These are phyloP conservation scores for Aplodontia rufa DNA, from an alignment of 2,113 vertebrate genomes.

Conservation along the genomic window DNA sequence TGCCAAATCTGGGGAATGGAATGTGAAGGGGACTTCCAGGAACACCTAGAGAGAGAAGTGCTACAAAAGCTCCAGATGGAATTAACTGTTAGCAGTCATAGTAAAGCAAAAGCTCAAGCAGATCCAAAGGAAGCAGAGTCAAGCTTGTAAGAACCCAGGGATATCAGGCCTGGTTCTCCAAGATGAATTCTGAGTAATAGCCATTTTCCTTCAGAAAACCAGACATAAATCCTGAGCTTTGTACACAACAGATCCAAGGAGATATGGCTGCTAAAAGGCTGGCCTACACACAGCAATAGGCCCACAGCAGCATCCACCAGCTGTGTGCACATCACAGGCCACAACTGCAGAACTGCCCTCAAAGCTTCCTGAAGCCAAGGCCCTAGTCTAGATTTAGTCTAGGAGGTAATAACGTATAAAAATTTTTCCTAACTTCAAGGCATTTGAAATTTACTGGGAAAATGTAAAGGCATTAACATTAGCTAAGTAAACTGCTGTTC, in stretches of 20 bases:
- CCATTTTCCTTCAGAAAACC: neutral
- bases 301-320: accelerated
- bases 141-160: neutral
- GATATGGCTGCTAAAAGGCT: accelerated
- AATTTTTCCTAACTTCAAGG: neutral
- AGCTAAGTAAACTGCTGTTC: neutral
- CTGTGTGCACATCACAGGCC: accelerated
- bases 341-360: neutral
- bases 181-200: neutral
- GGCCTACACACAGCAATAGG: accelerated
- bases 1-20: neutral
- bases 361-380: neutral
- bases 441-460: neutral
- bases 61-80: neutral
- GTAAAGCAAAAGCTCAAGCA: neutral
- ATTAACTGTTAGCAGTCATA: too few relatives aligned
- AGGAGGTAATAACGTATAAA: neutral
- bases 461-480: neutral
- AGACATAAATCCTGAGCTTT: neutral
- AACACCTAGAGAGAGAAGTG: neutral
- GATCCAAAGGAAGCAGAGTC: neutral
- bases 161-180: neutral
- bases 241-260: neutral
- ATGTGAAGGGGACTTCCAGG: neutral
- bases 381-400: neutral